A percentile compares a stretch with the other conserved stretches of the same genome.
These are phyloP conservation scores for Erythrocercus mccallii DNA, from an alignment of 2,113 vertebrate species.

Conservation along the genomic window DNA sequence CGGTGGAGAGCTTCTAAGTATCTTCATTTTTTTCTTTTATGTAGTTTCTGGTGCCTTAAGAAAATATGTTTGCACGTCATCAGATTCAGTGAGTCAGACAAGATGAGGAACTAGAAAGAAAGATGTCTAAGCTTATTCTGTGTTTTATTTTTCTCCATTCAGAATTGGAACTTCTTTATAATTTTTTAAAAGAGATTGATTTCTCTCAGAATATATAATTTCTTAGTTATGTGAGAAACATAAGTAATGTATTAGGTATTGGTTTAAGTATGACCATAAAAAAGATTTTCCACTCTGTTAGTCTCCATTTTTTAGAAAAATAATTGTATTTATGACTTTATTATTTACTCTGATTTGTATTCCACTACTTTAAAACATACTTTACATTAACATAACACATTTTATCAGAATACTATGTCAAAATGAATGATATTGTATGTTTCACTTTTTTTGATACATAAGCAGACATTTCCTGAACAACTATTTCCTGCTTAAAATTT, in stretches of 20 bases:
- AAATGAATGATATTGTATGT: background rate
- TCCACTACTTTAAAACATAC: background rate
- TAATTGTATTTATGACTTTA: background rate
- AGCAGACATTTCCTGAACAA: background rate
- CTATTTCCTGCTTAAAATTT: background rate
- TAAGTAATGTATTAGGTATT: background rate
- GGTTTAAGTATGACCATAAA: background rate
- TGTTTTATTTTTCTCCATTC: background rate
- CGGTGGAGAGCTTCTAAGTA: background rate
- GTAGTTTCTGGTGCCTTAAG: background rate
- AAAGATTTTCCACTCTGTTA: background rate
- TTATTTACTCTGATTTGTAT: background rate
- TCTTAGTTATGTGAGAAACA: background rate
- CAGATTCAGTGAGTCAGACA: background rate
- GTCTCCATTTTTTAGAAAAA: background rate
- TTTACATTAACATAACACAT: background rate
- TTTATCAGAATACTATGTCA: background rate
- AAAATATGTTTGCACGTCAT: background rate
- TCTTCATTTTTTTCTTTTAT: background rate
- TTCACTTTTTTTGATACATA: background rate
- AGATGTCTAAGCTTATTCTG: background rate
- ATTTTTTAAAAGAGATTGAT: background rate
- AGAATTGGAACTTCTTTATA: background rate
- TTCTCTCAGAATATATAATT: background rate
- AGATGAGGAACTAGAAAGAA: background rate